A percentile compares a stretch with the other conserved stretches of the same genome.
Conservation (phyloP, 2,888 invertebrate species). For the Lasioglossum morio region DNA sequence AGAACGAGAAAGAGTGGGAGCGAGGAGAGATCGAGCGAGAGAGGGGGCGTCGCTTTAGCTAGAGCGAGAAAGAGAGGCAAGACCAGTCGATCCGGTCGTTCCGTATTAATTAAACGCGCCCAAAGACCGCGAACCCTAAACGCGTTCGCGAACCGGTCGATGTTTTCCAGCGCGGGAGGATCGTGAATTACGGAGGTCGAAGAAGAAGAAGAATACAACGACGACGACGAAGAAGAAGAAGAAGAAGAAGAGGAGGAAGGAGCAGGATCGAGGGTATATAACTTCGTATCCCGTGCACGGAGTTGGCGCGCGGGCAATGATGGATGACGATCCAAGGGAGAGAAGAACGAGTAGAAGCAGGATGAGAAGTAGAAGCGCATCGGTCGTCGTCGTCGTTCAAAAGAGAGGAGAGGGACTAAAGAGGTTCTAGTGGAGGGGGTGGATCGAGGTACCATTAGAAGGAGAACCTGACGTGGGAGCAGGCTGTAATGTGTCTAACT, state of each 20-base stretch:
- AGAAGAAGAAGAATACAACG: slow-evolving; percentile 33
- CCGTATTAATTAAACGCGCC: slow-evolving; percentile 69
- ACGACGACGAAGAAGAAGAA: background rate
- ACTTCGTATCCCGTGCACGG: slow-evolving; percentile 67
- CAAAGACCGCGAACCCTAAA: slow-evolving; percentile 65
- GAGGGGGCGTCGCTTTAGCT: background rate
- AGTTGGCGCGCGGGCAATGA: slow-evolving; percentile 71
- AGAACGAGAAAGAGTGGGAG: slow-evolving; percentile 67
- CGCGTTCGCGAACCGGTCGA: slow-evolving; percentile 64
- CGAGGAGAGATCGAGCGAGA: slow-evolving; percentile 22
- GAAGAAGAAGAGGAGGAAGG: slow-evolving; percentile 27
- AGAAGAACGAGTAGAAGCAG: slow-evolving; percentile 27
- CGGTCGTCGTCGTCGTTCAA: slow-evolving; percentile 20
- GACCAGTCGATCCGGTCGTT: slow-evolving; percentile 71
- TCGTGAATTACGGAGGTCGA: slow-evolving; percentile 63
- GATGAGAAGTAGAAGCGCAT: slow-evolving; percentile 35
- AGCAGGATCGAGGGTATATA: slow-evolving; percentile 62
- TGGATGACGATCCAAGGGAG: slow-evolving; percentile 64
- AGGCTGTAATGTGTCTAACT: slow-evolving; percentile 75
- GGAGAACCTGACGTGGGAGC: slow-evolving; percentile 71
- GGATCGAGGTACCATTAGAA: slow-evolving; percentile 72
- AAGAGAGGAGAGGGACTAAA: slow-evolving; percentile 2
- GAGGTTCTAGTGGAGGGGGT: slow-evolving; percentile 11
- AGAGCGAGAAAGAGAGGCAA: slow-evolving; percentile 35
- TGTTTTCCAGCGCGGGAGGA: slow-evolving; percentile 71